Evolutionary conservation across 92 coral and sea anemone species (phyloP), one percentile per base, ranked within the genome.

Genomic region (Porites rus): DNA sequence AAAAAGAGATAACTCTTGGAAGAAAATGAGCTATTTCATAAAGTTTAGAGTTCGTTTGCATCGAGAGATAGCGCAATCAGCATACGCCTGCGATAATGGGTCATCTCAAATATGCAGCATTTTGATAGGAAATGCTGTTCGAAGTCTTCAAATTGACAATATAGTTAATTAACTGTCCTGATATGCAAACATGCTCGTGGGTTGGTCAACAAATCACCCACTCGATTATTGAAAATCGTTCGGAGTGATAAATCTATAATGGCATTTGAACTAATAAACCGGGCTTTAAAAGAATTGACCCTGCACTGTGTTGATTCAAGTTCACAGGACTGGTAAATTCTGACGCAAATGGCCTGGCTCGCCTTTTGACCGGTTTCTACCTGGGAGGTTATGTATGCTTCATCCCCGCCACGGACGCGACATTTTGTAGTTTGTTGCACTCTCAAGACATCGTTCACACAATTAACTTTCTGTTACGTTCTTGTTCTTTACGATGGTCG

Each of bases 131-230:
- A 67, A 67, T 67, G 61, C 4, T 56, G 46, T 38, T 38, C 46
- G 65, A 53, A 75, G 59, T 75, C 79, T 75, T 53, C 22, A 20
- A 51, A 19, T 50, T 63, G 19, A 65, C 71, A 53, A 50, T 50
- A 19, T n/a, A 38, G 56, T 25, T 79, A 51, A 79, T 65, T 43
- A 79, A 79, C 83, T 79, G 83, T 65, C 63, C 58, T 10, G 63
- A 21, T 65, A 65, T 79, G 83, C 66, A 69, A 79, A 79, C 83
- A 79, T 14, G 11, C 19, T 5, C 73, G 10, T 19, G 7, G 13
- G 6, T 78, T 17, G 64, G 38, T 63, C 65, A 78, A 78, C 60
- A 78, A 77, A 50, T 18, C 60, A 63, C 31, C 64, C 82, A 43
- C 38, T 77, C 64, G 71, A 77, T 77, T 61, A 77, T 62, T 77